Evolutionary conservation across 1,140 invertebrate genomes (phyloP).

Genomic region (Copidosoma floridanum): DNA sequence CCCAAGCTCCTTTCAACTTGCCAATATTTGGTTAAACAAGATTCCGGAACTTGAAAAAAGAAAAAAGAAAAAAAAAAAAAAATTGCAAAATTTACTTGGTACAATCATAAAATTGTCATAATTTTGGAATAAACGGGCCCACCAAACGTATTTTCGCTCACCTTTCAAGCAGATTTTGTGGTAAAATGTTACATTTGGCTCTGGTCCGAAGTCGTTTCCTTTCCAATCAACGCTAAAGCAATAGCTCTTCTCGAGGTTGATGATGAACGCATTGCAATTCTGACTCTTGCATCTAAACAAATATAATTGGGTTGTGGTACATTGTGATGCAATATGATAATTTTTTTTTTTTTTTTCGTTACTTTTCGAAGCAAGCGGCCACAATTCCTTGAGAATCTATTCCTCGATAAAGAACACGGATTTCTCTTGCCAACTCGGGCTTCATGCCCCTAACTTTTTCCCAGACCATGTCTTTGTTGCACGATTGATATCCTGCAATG

Average conservation of each 20-base stretch:
- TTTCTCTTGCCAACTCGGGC: constrained; percentile 35
- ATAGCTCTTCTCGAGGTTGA: constrained; percentile 42
- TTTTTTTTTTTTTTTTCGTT: too few species aligned
- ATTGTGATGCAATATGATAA: too few species aligned
- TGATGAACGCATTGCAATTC: constrained; percentile 46
- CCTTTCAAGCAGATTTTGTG: constrained; percentile 45
- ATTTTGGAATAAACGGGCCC: background rate
- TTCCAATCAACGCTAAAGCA: constrained; percentile 42
- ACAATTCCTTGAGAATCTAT: constrained; percentile 44
- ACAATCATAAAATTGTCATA: background rate
- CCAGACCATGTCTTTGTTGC: constrained; percentile 38
- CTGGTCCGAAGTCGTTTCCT: constrained; percentile 40
- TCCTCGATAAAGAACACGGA: constrained; percentile 33
- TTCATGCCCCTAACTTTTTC: constrained; percentile 45
- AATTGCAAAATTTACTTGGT: background rate
- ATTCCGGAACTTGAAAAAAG: constrained; percentile 33
- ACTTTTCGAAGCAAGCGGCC: constrained; percentile 44
- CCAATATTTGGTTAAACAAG: constrained; percentile 41
- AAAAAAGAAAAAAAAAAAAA: too few species aligned
- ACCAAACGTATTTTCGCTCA: constrained; percentile 16
- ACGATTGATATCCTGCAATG: constrained; percentile 28
- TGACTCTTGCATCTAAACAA: constrained; percentile 36
- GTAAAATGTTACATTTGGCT: constrained; percentile 42
- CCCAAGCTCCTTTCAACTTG: constrained; percentile 47
- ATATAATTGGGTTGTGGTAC: too few species aligned